These are phyloP conservation scores for Hiodon alosoides DNA, from an alignment of 2,113 vertebrate species.

Conservation along the genomic window DNA sequence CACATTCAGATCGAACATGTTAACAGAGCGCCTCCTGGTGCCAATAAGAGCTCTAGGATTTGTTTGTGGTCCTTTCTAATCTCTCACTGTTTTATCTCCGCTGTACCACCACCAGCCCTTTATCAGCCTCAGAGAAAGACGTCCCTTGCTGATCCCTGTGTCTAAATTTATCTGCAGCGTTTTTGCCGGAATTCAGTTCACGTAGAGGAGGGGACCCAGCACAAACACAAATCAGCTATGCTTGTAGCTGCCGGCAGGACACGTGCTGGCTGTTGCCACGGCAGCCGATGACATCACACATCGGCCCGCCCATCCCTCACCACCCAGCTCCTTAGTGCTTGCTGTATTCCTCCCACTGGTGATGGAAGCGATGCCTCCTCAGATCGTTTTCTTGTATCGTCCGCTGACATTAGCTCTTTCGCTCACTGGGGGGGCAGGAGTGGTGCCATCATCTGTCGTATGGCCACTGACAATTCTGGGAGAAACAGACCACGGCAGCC, in stretches of 20 bases:
- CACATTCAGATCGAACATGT: too few relatives aligned
- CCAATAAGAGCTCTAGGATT: too few relatives aligned
- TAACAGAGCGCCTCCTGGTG: too few relatives aligned
- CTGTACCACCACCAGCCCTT: neutral
- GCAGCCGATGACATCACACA: slow-evolving; percentile 65
- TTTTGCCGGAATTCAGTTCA: neutral
- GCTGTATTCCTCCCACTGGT: neutral
- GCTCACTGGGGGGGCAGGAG: too few relatives aligned
- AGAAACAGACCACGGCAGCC: too few relatives aligned
- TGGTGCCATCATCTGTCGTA: too few relatives aligned
- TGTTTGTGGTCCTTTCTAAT: neutral
- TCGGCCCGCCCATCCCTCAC: slow-evolving; percentile 10
- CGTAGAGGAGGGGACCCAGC: neutral
- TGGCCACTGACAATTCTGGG: too few relatives aligned
- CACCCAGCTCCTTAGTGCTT: neutral
- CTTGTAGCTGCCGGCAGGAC: slow-evolving; percentile 18
- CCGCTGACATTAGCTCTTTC: too few relatives aligned
- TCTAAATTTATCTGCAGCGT: neutral
- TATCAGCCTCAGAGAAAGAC: slow-evolving; percentile 1
- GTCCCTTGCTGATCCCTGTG: neutral
- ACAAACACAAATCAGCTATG: neutral
- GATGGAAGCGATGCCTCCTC: neutral
- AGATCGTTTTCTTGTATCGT: too few relatives aligned
- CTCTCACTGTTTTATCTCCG: too few relatives aligned
- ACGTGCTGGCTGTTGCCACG: slow-evolving; percentile 60